Base-by-base conservation (phyloP, 2,888 invertebrate genomes). In the Ophioninae sp. region DNA sequence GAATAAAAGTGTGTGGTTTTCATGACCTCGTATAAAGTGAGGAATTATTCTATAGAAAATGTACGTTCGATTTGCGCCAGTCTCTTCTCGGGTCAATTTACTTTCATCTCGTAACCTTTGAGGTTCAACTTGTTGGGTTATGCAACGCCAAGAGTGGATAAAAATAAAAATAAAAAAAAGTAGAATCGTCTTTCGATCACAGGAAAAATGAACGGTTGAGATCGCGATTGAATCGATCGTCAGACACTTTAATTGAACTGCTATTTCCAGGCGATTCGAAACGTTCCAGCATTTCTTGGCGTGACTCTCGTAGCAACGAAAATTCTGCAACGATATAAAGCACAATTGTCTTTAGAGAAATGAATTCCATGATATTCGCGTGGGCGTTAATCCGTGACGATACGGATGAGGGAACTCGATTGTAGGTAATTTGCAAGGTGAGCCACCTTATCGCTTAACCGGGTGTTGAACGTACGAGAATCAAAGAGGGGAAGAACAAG, bases 61-160 rank as follows among this genome's bases (percentile, higher is more conserved):
- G 78, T 73, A 59, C 7, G 10, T 30, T 56, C 72, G 65, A n/a
- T 67, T 71, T 73, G 37, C 67, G 74, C 78, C 81, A 68, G 81
- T 81, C 79, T 75, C 81, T 17, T 73, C 61, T 81, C 75, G 72
- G 87, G 85, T 89, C 90, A 85, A 83, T 87, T 87, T 83, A 91
- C 91, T 91, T 91, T 91, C 91, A 90, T 90, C 89, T 85, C 79
- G 83, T 88, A 89, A 90, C 90, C 90, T 90, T 91, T 90, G 87
- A 85, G 84, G 82, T 87, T 86, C 83, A 77, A 85, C 75, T 75
- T 63, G 3, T 41, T 41, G 41, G 87, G 44, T 79, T 84, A 86
- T 86, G 88, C 88, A 88, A 89, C 79, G 23, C 68, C 81, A 72
- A 69, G 30, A 10, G 23, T 63, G 6, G 23, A 64, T 56, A 9